phyloP scores from a whole-genome alignment of 2,888 invertebrate genomes.

The Macropis europaea region DNA sequence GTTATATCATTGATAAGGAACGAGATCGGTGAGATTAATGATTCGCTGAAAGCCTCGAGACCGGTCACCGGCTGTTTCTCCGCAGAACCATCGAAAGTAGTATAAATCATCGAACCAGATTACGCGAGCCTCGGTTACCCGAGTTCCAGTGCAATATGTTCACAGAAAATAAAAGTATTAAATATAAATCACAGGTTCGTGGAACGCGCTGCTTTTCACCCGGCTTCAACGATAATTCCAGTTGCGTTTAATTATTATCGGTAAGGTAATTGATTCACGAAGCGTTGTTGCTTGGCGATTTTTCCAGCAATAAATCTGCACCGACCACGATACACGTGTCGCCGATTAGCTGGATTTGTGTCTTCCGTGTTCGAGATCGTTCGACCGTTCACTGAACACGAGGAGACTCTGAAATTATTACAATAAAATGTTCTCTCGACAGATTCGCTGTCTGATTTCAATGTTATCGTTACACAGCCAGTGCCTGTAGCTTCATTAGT shows the following conservation, averaged over 20 bases:
- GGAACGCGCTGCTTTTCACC: neutral
- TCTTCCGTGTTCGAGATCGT: neutral
- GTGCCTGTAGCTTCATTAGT: too few relatives aligned
- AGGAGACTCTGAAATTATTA: too few relatives aligned
- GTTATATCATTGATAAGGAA: constrained; percentile 40
- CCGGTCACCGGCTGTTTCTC: constrained; percentile 35
- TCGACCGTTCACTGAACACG: too few relatives aligned
- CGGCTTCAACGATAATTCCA: constrained; percentile 11
- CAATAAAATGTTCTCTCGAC: too few relatives aligned
- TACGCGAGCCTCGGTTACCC: too few relatives aligned
- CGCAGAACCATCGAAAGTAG: constrained; percentile 23
- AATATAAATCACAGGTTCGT: constrained; percentile 22
- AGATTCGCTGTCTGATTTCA: too few relatives aligned
- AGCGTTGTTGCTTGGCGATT: neutral
- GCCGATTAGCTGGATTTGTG: neutral
- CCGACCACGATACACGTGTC: neutral
- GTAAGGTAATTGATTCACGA: constrained; percentile 7
- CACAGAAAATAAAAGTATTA: neutral
- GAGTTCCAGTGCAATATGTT: neutral
- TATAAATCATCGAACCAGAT: constrained; percentile 47
- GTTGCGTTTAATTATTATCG: constrained; percentile 15
- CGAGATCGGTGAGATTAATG: constrained; percentile 41
- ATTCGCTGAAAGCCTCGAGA: constrained; percentile 32
- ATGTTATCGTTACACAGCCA: too few relatives aligned
- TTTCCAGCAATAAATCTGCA: neutral